phyloP scores from a whole-genome alignment of 2,797 vertebrate genomes.

The Propithecus deckenii region DNA sequence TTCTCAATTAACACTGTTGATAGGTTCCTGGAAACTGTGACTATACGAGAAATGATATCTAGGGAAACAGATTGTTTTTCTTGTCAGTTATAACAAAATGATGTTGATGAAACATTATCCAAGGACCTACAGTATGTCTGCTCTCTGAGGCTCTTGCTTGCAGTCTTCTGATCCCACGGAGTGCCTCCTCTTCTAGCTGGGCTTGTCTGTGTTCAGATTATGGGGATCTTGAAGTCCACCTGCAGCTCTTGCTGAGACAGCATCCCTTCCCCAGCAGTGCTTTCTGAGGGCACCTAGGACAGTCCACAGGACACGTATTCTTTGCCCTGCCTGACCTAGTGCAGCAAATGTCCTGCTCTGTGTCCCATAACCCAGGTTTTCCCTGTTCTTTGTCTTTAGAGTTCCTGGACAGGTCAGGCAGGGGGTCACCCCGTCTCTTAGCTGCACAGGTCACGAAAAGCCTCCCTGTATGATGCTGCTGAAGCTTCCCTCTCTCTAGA shows the following conservation, averaged over 20 bases:
- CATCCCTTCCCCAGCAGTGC: background rate
- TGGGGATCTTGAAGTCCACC: background rate
- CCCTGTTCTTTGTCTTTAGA: background rate
- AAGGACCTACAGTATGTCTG: background rate
- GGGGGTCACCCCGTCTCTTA: too few species aligned
- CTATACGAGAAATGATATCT: background rate
- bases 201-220: background rate
- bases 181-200: background rate
- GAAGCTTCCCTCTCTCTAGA: background rate
- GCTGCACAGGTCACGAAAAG: background rate
- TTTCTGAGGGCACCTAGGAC: background rate
- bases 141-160: background rate
- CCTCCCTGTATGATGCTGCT: background rate
- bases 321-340: background rate
- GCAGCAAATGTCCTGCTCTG: background rate
- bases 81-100: background rate
- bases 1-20: background rate
- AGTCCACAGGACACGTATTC: background rate
- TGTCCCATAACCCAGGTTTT: rapidly evolving
- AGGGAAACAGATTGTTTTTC: background rate
- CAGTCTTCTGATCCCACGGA: background rate
- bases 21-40: background rate
- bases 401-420: background rate
- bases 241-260: background rate
- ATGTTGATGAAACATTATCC: background rate